Conservation (phyloP, 1,140 invertebrate species). For the Trialeurodes vaporariorum region DNA sequence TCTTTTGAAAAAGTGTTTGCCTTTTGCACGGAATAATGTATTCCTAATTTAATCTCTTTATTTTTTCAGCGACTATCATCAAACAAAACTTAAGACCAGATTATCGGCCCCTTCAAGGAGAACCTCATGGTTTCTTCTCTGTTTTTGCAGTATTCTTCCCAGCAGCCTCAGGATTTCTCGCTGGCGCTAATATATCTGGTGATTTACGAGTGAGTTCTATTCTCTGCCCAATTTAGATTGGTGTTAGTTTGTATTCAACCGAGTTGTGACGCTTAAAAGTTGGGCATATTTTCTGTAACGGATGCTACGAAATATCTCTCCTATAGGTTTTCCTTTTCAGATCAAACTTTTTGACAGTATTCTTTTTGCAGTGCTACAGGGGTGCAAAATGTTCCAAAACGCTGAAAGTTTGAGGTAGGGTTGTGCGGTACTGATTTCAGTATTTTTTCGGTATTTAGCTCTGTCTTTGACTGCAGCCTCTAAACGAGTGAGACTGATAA, state of each 20-base stretch:
- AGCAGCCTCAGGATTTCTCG: constrained; percentile 90
- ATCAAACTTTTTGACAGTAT: too few relatives aligned
- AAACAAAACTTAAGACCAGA: constrained; percentile 58
- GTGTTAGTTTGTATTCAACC: background rate
- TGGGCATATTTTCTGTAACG: background rate
- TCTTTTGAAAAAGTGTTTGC: too few relatives aligned
- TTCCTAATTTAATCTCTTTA: too few relatives aligned
- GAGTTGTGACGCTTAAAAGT: background rate
- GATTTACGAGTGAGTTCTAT: constrained; percentile 61
- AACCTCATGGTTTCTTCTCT: constrained; percentile 70
- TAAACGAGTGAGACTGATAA: too few relatives aligned
- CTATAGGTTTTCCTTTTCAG: too few relatives aligned
- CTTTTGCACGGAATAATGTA: too few relatives aligned
- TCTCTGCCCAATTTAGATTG: background rate
- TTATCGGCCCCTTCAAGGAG: constrained; percentile 59
- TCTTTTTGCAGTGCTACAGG: too few relatives aligned
- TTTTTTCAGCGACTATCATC: constrained; percentile 50
- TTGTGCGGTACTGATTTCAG: too few relatives aligned
- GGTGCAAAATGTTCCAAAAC: too few relatives aligned
- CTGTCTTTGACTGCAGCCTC: too few relatives aligned
- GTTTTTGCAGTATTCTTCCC: constrained; percentile 95
- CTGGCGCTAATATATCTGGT: constrained; percentile 90
- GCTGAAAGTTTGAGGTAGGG: too few relatives aligned
- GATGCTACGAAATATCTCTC: constrained; percentile 1
- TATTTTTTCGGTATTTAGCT: too few relatives aligned